phyloP scores from a whole-genome alignment of 1,140 invertebrate species.

The Agraylea sexmaculata region DNA sequence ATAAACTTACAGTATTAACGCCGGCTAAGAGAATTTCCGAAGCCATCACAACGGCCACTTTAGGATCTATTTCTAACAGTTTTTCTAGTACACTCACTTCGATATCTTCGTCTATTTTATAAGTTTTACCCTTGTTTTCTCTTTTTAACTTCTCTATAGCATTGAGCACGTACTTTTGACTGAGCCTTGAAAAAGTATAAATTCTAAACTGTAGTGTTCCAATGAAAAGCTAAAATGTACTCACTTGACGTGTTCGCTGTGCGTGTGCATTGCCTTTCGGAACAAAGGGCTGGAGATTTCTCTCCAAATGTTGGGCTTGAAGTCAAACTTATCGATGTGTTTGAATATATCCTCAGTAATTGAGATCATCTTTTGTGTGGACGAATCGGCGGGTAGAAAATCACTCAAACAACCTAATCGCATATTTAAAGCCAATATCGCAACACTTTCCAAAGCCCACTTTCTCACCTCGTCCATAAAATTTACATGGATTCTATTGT shows the following conservation, averaged over 20 bases:
- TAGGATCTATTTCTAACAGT: conserved; percentile 38
- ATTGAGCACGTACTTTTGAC: conserved; percentile 27
- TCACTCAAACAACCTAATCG: conserved; percentile 47
- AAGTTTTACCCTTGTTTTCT: conserved; percentile 17
- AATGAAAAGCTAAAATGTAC: conserved; percentile 17
- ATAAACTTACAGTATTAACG: conserved; percentile 54
- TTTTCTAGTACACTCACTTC: conserved; percentile 44
- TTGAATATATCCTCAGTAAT: conserved; percentile 48
- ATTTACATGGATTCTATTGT: conserved; percentile 41
- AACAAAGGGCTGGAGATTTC: conserved; percentile 43
- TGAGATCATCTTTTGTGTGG: conserved; percentile 45
- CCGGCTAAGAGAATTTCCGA: conserved; percentile 64
- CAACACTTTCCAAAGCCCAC: conserved; percentile 59
- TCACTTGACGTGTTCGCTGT: conserved; percentile 35
- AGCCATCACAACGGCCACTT: conserved; percentile 49
- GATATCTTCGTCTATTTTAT: conserved; percentile 20
- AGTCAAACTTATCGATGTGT: conserved; percentile 45
- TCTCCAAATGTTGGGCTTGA: conserved; percentile 50
- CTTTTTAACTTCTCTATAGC: conserved; percentile 24
- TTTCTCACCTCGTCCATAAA: conserved; percentile 53
- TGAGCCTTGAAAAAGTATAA: conserved; percentile 20
- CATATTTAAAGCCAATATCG: conserved; percentile 52
- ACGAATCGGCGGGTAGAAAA: conserved; percentile 39
- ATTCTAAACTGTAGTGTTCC: background rate
- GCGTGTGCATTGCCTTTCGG: conserved; percentile 37